These are phyloP conservation scores for Crocuta crocuta DNA, from an alignment of 2,113 vertebrate species.

Conservation along the genomic window DNA sequence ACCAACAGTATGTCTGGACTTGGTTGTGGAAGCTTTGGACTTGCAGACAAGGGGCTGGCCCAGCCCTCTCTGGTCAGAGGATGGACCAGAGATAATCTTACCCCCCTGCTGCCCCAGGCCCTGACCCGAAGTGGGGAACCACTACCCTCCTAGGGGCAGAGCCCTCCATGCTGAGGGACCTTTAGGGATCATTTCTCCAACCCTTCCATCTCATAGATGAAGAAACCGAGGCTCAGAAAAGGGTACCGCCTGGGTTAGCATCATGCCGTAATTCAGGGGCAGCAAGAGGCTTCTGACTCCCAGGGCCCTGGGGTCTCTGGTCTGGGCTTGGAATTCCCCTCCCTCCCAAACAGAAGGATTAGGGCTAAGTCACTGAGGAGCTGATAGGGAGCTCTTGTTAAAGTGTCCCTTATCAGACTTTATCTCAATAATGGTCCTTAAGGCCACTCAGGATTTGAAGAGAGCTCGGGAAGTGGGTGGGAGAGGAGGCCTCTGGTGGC, in stretches of 20 bases:
- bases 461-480: conserved; percentile 49
- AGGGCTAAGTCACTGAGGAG: not conserved
- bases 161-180: not conserved
- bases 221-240: conserved; percentile 19
- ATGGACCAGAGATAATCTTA: conserved; percentile 29
- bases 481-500: not conserved
- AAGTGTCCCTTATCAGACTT: conserved; percentile 69
- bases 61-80: not conserved
- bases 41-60: conserved; percentile 48
- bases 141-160: not conserved
- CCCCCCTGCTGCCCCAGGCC: not conserved
- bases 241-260: not conserved
- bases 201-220: not conserved
- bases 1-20: not conserved
- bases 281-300: not conserved
- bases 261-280: not conserved
- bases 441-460: conserved; percentile 67
- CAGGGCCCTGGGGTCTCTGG: not conserved
- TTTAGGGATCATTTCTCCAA: not conserved
- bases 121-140: not conserved
- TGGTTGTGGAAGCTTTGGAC: conserved; percentile 10
- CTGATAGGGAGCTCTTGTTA: conserved; percentile 54
- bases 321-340: not conserved
- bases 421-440: conserved; percentile 78
- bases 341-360: not conserved